These are phyloP conservation scores for Rhizomys pruinosus DNA, from an alignment of 2,113 vertebrate species.

Conservation along the genomic window DNA sequence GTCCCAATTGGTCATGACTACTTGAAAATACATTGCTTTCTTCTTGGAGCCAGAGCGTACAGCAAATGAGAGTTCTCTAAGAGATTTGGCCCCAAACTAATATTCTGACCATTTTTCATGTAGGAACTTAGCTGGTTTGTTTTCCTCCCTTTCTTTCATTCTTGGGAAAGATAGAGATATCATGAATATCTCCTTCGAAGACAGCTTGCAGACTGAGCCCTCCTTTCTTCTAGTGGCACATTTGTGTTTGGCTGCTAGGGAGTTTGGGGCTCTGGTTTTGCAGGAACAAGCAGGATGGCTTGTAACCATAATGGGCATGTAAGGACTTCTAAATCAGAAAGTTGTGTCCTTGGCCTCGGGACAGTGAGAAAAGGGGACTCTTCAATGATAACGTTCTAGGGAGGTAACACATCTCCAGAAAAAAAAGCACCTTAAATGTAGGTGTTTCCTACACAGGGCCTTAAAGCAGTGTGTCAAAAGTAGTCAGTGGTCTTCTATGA, in stretches of 20 bases:
- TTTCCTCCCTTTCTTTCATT: slow-evolving; percentile 42
- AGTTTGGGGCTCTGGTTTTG: neutral
- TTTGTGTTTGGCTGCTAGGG: neutral
- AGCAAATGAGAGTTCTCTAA: slow-evolving; percentile 34
- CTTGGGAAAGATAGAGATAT: slow-evolving; percentile 4
- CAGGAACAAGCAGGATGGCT: neutral
- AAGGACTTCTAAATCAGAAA: neutral
- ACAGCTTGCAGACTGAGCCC: slow-evolving; percentile 36
- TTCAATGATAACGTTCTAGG: neutral
- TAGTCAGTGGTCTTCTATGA: neutral
- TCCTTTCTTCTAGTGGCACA: neutral
- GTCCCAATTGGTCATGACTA: slow-evolving; percentile 67
- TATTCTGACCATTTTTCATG: slow-evolving; percentile 53
- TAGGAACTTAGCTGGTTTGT: slow-evolving; percentile 14
- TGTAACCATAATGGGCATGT: neutral
- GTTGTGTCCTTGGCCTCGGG: neutral
- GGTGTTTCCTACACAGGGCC: neutral
- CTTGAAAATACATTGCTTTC: slow-evolving; percentile 58
- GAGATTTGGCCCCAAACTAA: slow-evolving; percentile 64
- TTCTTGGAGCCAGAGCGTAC: slow-evolving; percentile 45
- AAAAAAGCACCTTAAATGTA: neutral
- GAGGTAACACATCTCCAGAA: neutral
- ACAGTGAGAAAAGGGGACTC: neutral
- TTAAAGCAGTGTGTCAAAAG: neutral
- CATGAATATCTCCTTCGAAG: slow-evolving; percentile 5